Conservation (phyloP, 2,888 invertebrate genomes). For the Cephus nigrinus region DNA sequence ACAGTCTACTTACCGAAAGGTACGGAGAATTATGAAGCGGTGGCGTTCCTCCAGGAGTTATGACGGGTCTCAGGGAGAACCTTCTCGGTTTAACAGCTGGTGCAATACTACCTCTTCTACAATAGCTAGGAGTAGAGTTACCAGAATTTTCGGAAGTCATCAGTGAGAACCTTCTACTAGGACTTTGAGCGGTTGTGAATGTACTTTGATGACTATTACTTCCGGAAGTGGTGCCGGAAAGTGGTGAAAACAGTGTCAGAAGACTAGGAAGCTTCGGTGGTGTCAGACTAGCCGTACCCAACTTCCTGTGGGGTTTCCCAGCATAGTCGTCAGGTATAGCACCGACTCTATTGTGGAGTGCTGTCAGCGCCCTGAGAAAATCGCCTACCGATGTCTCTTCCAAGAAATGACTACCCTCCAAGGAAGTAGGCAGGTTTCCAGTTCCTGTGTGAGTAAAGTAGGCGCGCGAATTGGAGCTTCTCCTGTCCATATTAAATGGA, state of each 20-base stretch:
- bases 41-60: slow-evolving; percentile 43
- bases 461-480: slow-evolving; percentile 65
- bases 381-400: slow-evolving; percentile 88
- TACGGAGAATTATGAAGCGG: slow-evolving; percentile 44
- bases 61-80: slow-evolving; percentile 59
- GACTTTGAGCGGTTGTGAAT: slow-evolving; percentile 30
- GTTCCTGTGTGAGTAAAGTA: slow-evolving; percentile 57
- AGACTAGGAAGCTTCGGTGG: slow-evolving; percentile 68
- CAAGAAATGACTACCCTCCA: slow-evolving; percentile 73
- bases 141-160: slow-evolving; percentile 43
- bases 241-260: slow-evolving; percentile 66
- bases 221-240: slow-evolving; percentile 29
- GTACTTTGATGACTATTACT: slow-evolving; percentile 53
- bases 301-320: slow-evolving; percentile 66
- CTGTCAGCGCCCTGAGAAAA: slow-evolving; percentile 80
- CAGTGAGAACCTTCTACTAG: slow-evolving; percentile 48
- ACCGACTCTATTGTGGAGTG: slow-evolving; percentile 71
- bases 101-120: slow-evolving; percentile 45
- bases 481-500: slow-evolving; percentile 48
- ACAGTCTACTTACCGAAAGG: slow-evolving; percentile 29
- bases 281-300: slow-evolving; percentile 69
- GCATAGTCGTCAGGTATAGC: slow-evolving; percentile 56
- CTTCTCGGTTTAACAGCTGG: slow-evolving; percentile 41
- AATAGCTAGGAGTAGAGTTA: slow-evolving; percentile 40
- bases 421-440: slow-evolving; percentile 29